A percentile compares a stretch with the other conserved stretches of the same genome.
Evolutionary conservation across 2,113 vertebrate genomes (phyloP).

Genomic region (Irena cyanogastra): DNA sequence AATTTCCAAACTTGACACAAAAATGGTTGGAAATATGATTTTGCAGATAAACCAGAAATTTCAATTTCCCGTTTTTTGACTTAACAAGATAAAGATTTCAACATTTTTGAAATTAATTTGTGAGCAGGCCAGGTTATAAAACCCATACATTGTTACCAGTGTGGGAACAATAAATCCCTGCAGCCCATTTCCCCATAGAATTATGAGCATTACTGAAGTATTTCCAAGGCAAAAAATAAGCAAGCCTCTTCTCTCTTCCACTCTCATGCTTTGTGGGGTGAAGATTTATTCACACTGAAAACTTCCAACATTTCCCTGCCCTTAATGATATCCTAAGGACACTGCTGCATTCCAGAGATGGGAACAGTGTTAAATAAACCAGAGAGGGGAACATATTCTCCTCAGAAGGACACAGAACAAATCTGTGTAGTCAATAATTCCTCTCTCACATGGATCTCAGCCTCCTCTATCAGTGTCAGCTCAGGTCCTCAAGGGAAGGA

Average conservation of each 20-base stretch:
- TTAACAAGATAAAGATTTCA: background rate
- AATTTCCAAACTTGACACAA: background rate
- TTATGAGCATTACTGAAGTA: background rate
- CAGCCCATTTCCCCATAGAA: background rate
- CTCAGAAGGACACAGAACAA: background rate
- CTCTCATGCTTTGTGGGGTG: background rate
- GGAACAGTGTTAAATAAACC: background rate
- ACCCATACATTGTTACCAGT: background rate
- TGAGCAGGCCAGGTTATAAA: background rate
- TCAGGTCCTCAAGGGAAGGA: background rate
- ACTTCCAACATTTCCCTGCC: background rate
- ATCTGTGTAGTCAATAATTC: background rate
- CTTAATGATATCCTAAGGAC: background rate
- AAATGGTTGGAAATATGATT: background rate
- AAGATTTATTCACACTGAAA: background rate
- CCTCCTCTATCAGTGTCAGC: background rate
- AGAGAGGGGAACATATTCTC: background rate
- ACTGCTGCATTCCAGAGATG: background rate
- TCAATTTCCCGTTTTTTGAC: background rate
- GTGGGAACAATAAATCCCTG: background rate
- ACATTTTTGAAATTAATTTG: background rate
- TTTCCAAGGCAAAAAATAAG: background rate
- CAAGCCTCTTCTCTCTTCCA: background rate
- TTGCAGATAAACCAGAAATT: background rate
- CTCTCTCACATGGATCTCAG: background rate